These are phyloP conservation scores for Ametastegia equiseti DNA, from an alignment of 2,888 invertebrate genomes.

Conservation along the genomic window DNA sequence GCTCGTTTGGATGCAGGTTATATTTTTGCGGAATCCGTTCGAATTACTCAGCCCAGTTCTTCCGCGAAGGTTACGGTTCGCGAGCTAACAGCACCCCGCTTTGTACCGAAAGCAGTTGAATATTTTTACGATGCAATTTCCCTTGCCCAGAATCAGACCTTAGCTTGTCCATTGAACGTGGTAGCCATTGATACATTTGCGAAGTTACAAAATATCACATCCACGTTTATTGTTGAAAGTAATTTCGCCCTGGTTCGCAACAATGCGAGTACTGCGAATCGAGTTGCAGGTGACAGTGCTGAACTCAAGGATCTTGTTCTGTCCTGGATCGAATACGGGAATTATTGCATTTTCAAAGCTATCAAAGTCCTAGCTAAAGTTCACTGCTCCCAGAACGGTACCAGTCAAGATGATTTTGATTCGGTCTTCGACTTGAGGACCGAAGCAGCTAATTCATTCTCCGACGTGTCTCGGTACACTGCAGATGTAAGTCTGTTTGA, in stretches of 20 bases:
- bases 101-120: background rate
- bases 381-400: too few species aligned
- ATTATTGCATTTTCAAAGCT: background rate
- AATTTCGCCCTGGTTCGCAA: background rate
- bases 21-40: too few species aligned
- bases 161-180: background rate
- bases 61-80: background rate
- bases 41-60: too few species aligned
- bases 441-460: background rate
- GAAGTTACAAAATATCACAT: background rate
- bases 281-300: too few species aligned
- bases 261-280: background rate
- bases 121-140: background rate
- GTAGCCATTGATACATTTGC: background rate
- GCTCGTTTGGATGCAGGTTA: too few species aligned
- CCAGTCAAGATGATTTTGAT: background rate
- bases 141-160: background rate
- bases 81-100: background rate
- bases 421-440: background rate
- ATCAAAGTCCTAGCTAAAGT: background rate
- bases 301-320: background rate
- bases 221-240: background rate
- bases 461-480: background rate
- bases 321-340: background rate
- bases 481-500: background rate